phyloP scores from a whole-genome alignment of 1,140 invertebrate genomes.

The Mamestra configurata region DNA sequence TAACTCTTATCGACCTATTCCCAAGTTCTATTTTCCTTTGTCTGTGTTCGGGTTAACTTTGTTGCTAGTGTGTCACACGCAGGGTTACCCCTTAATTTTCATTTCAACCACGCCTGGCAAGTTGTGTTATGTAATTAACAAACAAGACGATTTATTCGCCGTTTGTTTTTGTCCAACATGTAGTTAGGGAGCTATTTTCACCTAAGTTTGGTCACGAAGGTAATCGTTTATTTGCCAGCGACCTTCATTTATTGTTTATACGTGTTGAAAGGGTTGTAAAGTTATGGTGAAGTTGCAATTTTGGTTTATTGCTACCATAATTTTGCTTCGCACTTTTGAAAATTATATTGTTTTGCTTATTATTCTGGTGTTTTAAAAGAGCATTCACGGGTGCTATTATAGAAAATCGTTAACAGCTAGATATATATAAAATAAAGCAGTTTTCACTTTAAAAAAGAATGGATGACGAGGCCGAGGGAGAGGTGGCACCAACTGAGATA shows the following conservation, averaged over 20 bases:
- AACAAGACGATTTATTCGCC: constrained; percentile 26
- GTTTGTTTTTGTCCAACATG: constrained; percentile 17
- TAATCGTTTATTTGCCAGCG: constrained; percentile 6
- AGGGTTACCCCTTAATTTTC: constrained; percentile 41
- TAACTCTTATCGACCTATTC: background rate
- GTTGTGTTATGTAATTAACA: constrained; percentile 42
- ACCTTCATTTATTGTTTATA: constrained; percentile 4
- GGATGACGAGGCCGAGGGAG: too few relatives aligned
- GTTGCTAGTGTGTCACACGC: constrained; percentile 18
- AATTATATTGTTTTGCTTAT: background rate
- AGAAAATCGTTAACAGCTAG: too few relatives aligned
- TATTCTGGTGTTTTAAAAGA: too few relatives aligned
- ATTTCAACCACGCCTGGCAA: constrained; percentile 34
- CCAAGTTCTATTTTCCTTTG: background rate
- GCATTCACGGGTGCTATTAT: too few relatives aligned
- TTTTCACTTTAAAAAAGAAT: too few relatives aligned
- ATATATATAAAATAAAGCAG: too few relatives aligned
- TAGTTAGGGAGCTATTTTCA: constrained; percentile 36
- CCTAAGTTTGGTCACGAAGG: constrained; percentile 8
- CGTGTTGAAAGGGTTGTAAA: constrained; percentile 4
- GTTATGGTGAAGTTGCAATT: background rate
- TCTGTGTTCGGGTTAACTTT: background rate
- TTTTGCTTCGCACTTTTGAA: too few relatives aligned
- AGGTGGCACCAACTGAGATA: too few relatives aligned
- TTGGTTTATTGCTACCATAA: background rate